A percentile compares a stretch with the other conserved stretches of the same genome.
Evolutionary conservation across 1,140 invertebrate species (phyloP).

Genomic region (Drosophila littoralis): DNA sequence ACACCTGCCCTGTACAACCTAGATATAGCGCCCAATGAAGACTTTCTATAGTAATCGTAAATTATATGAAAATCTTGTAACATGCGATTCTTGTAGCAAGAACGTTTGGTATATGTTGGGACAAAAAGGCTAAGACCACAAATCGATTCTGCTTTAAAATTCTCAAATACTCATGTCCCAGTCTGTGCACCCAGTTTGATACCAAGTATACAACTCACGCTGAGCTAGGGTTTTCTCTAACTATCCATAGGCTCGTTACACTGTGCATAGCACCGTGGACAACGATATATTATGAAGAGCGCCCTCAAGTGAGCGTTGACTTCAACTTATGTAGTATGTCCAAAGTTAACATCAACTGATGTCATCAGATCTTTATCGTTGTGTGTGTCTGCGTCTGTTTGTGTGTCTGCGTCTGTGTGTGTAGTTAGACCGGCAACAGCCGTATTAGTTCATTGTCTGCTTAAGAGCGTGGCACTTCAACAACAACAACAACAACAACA

Average conservation of each 20-base stretch:
- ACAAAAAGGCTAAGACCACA: no score
- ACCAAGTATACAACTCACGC: no score
- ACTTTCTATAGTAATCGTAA: no score
- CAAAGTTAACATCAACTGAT: slow-evolving; percentile 39
- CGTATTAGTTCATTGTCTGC: slow-evolving; percentile 58
- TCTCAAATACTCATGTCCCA: no score
- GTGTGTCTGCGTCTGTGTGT: not conserved
- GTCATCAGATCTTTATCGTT: slow-evolving; percentile 34
- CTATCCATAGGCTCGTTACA: not conserved
- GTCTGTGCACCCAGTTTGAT: no score
- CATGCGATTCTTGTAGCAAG: no score
- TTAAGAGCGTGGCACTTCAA: slow-evolving; percentile 46
- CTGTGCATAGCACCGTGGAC: not conserved
- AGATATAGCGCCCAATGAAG: no score
- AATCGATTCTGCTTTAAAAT: no score
- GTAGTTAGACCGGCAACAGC: slow-evolving; percentile 15
- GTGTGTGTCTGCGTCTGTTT: not conserved
- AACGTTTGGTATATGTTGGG: no score
- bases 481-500: slow-evolving; percentile 17
- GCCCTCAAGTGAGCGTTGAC: slow-evolving; percentile 14
- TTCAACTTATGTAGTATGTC: slow-evolving; percentile 19
- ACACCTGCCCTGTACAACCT: no score
- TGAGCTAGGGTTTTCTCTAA: not conserved
- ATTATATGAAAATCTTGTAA: no score
- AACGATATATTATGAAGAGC: not conserved